phyloP scores from a whole-genome alignment of 2,888 invertebrate genomes.

The Drosophila cognata region DNA sequence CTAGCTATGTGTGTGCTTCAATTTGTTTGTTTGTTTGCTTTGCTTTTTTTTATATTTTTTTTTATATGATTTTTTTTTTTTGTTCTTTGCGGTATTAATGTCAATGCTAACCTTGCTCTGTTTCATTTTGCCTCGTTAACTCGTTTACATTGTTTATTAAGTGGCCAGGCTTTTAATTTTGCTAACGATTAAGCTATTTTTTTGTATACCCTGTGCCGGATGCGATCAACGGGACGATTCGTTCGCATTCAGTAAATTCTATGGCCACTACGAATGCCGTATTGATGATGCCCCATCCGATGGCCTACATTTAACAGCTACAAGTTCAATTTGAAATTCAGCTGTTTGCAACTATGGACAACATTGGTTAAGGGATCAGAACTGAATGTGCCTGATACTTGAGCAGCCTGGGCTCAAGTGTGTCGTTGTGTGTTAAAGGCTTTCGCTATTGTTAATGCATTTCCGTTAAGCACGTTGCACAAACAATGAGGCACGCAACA shows the following conservation, averaged over 20 bases:
- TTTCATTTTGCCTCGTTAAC: conserved; percentile 69
- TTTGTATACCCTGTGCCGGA: conserved; percentile 8
- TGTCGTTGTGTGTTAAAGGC: conserved; percentile 23
- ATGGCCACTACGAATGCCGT: not conserved
- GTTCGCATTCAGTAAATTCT: not conserved
- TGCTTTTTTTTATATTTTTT: conserved; percentile 17
- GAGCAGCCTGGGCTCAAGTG: not conserved
- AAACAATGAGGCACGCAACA: conserved; percentile 50
- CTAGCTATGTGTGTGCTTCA: conserved; percentile 59
- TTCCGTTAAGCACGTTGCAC: conserved; percentile 64
- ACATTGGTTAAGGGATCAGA: not conserved
- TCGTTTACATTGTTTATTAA: conserved; percentile 74
- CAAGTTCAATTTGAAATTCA: not conserved
- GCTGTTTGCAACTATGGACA: not conserved
- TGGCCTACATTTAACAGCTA: not conserved
- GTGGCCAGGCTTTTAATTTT: conserved; percentile 54
- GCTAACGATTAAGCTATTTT: conserved; percentile 38
- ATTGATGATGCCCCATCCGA: not conserved
- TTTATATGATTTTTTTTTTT: conserved; percentile 31
- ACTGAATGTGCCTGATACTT: not conserved
- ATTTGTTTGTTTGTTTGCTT: conserved; percentile 62
- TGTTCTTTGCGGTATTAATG: conserved; percentile 78
- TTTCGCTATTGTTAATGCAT: conserved; percentile 60
- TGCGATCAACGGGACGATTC: not conserved
- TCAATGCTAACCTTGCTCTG: conserved; percentile 81